Evolutionary conservation across 2,888 invertebrate species (phyloP).

Genomic region (Bedellia somnulentella): DNA sequence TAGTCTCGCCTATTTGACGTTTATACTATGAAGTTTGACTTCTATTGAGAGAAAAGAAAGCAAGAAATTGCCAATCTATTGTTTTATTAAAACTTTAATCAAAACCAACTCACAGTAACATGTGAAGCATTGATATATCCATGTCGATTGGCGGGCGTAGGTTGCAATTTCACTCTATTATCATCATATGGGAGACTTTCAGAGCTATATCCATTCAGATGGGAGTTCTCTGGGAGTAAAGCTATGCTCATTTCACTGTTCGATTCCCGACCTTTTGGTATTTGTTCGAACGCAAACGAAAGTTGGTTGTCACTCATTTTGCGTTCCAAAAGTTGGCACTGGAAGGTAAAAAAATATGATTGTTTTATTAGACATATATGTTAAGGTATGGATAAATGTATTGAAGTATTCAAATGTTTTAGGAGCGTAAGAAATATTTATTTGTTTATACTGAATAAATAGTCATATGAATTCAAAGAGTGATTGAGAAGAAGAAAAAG

Average conservation of each 20-base stretch:
- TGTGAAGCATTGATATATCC: constrained; percentile 95
- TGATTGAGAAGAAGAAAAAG: too few relatives aligned
- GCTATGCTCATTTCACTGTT: constrained; percentile 74
- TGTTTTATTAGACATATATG: too few relatives aligned
- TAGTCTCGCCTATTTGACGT: too few relatives aligned
- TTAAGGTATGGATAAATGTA: too few relatives aligned
- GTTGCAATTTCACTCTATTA: constrained; percentile 81
- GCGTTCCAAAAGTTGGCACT: constrained; percentile 50
- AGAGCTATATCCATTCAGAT: constrained; percentile 57
- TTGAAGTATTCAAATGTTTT: too few relatives aligned
- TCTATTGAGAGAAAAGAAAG: too few relatives aligned
- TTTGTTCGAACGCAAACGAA: constrained; percentile 83
- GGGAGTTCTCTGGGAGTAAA: constrained; percentile 68
- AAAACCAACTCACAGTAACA: constrained; percentile 66
- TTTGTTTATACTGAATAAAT: too few relatives aligned
- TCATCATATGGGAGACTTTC: constrained; percentile 90
- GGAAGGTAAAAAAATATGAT: constrained; percentile 6
- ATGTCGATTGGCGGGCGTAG: constrained; percentile 77
- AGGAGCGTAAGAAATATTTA: too few relatives aligned
- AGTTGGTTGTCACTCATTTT: constrained; percentile 73
- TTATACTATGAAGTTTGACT: too few relatives aligned
- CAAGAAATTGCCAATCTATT: too few relatives aligned
- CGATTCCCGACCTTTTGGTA: constrained; percentile 73
- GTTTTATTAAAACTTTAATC: too few relatives aligned
- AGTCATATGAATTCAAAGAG: too few relatives aligned